Base-by-base conservation (phyloP, 1,140 invertebrate genomes). In the Antheraea pernyi region DNA sequence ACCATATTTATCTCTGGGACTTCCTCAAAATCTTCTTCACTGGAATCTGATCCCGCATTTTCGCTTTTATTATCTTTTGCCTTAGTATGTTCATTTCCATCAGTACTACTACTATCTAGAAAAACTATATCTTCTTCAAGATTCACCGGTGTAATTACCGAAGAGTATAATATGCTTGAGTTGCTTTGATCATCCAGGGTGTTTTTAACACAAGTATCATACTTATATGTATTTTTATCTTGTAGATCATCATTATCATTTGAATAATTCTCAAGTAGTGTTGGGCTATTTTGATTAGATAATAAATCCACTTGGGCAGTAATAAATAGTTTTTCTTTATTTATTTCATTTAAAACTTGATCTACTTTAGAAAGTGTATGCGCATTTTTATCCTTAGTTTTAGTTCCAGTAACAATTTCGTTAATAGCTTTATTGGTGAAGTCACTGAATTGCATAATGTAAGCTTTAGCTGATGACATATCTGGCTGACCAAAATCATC, bases 371-470 rank as follows among this genome's bases (percentile, higher is more conserved):
- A 68, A 64, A 67, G 68, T 76, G 85, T 86, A 58, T 59, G 16
- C 76, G 88, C 85, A 59, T 67, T 83, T 74, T 82, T 88, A 72
- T 68, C 39, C 65, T 83, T 88, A 68, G 79, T 83, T 75, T 80
- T 92, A 69, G 67, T 72, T 58, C 73, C 82, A 48, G 58, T 58
- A 39, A 93, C 88, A 69, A 94, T 94, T 78, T 94, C 91, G 73
- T 94, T 91, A 46, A 97, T 96, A 82, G 96, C 94, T 74, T 94
- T 94, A 69, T 95, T 93, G 18, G 96, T 95, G 72, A 97, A 94
- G 48, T 95, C 95, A 81, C 94, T 96, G 75, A 96, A 95, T 81
- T 97, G 96, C 77, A 95, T 93, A 93, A 96, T 96, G 72, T 96
- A 96, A 30, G 89, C 90, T 81, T 93, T 92, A 39, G 93, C 88